Evolutionary conservation across 2,113 vertebrate species (phyloP).

Genomic region (Gasterosteus nipponicus): DNA sequence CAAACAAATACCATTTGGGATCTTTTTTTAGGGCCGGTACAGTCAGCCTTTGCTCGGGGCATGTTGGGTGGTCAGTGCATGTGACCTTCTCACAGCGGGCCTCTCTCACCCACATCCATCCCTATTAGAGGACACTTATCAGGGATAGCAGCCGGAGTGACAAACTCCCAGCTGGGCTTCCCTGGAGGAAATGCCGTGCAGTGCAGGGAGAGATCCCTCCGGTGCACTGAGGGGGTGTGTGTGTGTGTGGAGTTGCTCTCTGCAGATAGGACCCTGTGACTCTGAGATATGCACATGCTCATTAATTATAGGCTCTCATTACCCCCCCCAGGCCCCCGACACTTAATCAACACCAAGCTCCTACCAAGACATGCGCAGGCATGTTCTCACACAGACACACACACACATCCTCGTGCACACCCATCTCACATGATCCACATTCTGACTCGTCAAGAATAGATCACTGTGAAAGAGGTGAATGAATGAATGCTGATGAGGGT

Average conservation of each 20-base stretch:
- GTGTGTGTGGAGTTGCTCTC: slow-evolving; percentile 49
- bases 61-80: slow-evolving; percentile 68
- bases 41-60: slow-evolving; percentile 58
- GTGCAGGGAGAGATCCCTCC: slow-evolving; percentile 52
- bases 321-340: slow-evolving; percentile 79
- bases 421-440: slow-evolving; percentile 45
- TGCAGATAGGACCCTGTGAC: slow-evolving; percentile 78
- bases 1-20: slow-evolving; percentile 63
- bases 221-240: slow-evolving; percentile 43
- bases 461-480: slow-evolving; percentile 64
- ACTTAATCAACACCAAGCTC: slow-evolving; percentile 80
- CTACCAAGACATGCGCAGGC: slow-evolving; percentile 62
- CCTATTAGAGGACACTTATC: slow-evolving; percentile 78
- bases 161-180: slow-evolving; percentile 66
- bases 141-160: slow-evolving; percentile 68
- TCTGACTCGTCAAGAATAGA: slow-evolving; percentile 67
- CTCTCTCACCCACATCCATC: slow-evolving; percentile 72
- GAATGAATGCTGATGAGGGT: slow-evolving; percentile 73
- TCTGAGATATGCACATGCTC: slow-evolving; percentile 79
- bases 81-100: slow-evolving; percentile 72
- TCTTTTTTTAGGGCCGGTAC: slow-evolving; percentile 56
- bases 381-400: slow-evolving; percentile 9
- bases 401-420: slow-evolving; percentile 3
- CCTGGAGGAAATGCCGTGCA: slow-evolving; percentile 64
- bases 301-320: slow-evolving; percentile 84